Evolutionary conservation across 2,797 vertebrate species (phyloP).

Genomic region (Phyllotis vaccarum): DNA sequence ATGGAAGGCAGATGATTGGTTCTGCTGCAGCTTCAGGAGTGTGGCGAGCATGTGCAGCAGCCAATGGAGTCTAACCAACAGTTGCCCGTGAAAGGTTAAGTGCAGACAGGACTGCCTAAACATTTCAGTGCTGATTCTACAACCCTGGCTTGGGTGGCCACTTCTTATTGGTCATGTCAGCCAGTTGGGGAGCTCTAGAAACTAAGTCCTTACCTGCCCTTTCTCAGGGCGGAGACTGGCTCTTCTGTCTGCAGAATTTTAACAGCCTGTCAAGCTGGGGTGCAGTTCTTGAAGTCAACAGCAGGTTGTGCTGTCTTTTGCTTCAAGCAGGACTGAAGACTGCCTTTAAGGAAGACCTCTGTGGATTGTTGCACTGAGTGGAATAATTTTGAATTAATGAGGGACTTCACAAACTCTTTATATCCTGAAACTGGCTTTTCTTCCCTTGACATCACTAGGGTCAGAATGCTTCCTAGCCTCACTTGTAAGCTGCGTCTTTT

Average conservation of each 20-base stretch:
- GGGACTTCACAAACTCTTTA: rapidly evolving
- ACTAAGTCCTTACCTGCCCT: too few relatives aligned
- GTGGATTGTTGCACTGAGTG: rapidly evolving
- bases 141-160: too few relatives aligned
- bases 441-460: not conserved
- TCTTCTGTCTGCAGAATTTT: not conserved
- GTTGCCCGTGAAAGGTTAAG: not conserved
- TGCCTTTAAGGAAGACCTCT: not conserved
- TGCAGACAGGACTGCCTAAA: rapidly evolving
- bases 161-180: not conserved
- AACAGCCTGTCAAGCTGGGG: not conserved
- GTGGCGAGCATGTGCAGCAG: rapidly evolving
- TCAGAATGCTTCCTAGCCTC: not conserved
- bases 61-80: rapidly evolving
- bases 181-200: not conserved
- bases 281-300: not conserved
- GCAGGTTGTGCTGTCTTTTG: not conserved
- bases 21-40: rapidly evolving
- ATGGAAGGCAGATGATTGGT: rapidly evolving
- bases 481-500: too few relatives aligned
- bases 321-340: not conserved
- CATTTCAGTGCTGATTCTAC: not conserved
- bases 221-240: rapidly evolving
- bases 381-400: not conserved
- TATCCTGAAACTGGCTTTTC: not conserved